These are phyloP conservation scores for Paralvinella palmiformis DNA, from an alignment of 1,140 invertebrate genomes.

Conservation along the genomic window DNA sequence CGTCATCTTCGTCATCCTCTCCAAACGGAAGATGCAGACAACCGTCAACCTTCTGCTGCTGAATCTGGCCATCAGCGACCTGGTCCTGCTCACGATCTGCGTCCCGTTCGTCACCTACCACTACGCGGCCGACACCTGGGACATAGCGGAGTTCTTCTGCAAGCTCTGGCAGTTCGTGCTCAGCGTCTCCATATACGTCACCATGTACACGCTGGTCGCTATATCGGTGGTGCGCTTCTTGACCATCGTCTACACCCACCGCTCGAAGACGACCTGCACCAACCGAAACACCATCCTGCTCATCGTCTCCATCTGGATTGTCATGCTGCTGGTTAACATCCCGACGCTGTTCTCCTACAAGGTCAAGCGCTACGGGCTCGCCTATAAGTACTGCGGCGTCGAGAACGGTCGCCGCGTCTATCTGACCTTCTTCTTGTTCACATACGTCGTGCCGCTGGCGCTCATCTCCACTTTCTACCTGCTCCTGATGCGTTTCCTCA, in stretches of 20 bases:
- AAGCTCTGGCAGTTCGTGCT: constrained; percentile 13
- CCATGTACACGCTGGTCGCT: constrained; percentile 83
- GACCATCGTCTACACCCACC: constrained; percentile 13
- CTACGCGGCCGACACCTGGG: constrained; percentile 18
- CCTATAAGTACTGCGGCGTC: constrained; percentile 16
- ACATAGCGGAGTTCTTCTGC: constrained; percentile 14
- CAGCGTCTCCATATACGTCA: constrained; percentile 76
- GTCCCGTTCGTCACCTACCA: constrained; percentile 17
- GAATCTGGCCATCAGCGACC: constrained; percentile 19
- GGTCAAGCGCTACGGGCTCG: constrained; percentile 5
- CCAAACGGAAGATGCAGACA: constrained; percentile 10
- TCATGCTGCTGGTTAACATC: constrained; percentile 11
- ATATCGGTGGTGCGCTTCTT: constrained; percentile 60
- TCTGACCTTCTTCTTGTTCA: constrained; percentile 17
- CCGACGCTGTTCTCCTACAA: constrained; percentile 17
- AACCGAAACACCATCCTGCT: constrained; percentile 1
- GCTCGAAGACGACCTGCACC: background rate
- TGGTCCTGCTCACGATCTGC: constrained; percentile 16
- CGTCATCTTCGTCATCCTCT: constrained; percentile 14
- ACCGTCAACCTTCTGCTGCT: constrained; percentile 20
- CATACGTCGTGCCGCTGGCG: constrained; percentile 13
- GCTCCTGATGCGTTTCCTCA: constrained; percentile 9
- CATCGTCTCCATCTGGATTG: constrained; percentile 9
- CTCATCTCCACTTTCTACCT: constrained; percentile 17
- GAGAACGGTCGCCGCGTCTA: constrained; percentile 11